Conservation (phyloP, 1,140 invertebrate genomes). For the Spodoptera litura region DNA sequence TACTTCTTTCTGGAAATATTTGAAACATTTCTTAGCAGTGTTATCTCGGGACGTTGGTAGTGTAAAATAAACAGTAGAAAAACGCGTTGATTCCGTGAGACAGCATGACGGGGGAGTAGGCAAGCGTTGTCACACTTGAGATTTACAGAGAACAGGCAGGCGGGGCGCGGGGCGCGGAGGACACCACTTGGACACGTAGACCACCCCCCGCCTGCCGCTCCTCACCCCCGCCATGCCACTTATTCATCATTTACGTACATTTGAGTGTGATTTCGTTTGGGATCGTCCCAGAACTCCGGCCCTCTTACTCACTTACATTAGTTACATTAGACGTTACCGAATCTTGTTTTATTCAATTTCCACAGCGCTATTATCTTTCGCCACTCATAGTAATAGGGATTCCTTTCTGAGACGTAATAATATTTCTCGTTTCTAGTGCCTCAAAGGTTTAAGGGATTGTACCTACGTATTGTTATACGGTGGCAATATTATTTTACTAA, state of each 20-base stretch:
- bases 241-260: slow-evolving; percentile 80
- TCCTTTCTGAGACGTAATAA: slow-evolving; percentile 65
- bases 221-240: slow-evolving; percentile 62
- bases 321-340: slow-evolving; percentile 73
- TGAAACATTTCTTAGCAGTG: neutral
- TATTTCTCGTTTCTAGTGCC: slow-evolving; percentile 63
- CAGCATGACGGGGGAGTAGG: slow-evolving; percentile 55
- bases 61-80: slow-evolving; percentile 60
- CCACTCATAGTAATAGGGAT: slow-evolving; percentile 71
- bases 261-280: slow-evolving; percentile 81
- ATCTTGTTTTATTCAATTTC: slow-evolving; percentile 79
- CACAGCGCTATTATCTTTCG: slow-evolving; percentile 74
- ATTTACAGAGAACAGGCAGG: slow-evolving; percentile 70
- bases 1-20: too few species aligned
- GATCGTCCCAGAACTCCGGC: slow-evolving; percentile 65
- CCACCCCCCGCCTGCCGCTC: slow-evolving; percentile 54
- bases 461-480: slow-evolving; percentile 47
- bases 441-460: slow-evolving; percentile 56
- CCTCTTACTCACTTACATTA: slow-evolving; percentile 76
- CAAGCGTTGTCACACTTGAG: slow-evolving; percentile 76
- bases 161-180: slow-evolving; percentile 50
- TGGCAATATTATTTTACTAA: slow-evolving; percentile 22
- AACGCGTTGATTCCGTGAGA: slow-evolving; percentile 63
- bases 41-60: neutral
- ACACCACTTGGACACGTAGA: slow-evolving; percentile 78